Conservation (phyloP, 2,797 vertebrate species). For the Xiphorhynchus erythropygius region DNA sequence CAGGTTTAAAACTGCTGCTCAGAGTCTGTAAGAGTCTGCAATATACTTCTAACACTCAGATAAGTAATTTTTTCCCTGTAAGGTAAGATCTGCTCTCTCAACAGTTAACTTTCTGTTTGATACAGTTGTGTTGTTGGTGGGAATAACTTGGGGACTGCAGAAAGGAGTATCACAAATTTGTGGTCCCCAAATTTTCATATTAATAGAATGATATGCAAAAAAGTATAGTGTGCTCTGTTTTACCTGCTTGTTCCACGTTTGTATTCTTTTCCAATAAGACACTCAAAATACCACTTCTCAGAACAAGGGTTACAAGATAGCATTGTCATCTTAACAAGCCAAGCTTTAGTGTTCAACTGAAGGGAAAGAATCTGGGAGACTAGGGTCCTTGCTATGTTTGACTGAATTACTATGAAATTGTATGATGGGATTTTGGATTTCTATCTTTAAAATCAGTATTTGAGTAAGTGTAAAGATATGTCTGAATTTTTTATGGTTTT, state of each 20-base stretch:
- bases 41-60: not conserved
- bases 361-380: not conserved
- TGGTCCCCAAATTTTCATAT: not conserved
- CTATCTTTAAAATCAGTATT: not conserved
- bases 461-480: not conserved
- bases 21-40: not conserved
- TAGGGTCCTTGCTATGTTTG: not conserved
- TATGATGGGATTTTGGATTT: not conserved
- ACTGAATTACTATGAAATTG: not conserved
- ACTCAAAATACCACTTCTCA: not conserved
- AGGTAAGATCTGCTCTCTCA: not conserved
- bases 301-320: not conserved
- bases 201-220: not conserved
- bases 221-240: not conserved
- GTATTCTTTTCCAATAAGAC: not conserved
- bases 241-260: not conserved
- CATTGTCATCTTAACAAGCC: not conserved
- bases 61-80: not conserved
- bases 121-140: not conserved
- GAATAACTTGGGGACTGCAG: not conserved
- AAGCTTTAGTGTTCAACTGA: not conserved
- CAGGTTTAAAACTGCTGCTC: not conserved
- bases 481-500: not conserved
- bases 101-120: not conserved
- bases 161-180: not conserved